These are phyloP conservation scores for Kryptolebias ocellatus DNA, from an alignment of 2,797 vertebrate species.

Conservation along the genomic window DNA sequence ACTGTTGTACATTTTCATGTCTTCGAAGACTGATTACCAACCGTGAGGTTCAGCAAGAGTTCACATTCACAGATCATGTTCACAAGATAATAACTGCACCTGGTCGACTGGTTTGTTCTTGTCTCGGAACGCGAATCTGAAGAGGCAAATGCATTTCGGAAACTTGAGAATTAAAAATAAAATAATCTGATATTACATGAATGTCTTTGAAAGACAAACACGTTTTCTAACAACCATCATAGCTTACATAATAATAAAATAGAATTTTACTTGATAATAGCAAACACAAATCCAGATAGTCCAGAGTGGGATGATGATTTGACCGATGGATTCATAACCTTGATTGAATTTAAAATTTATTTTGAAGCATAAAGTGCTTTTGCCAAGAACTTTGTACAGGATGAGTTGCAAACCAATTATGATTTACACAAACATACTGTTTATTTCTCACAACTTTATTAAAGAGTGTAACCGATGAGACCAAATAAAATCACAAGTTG, in stretches of 20 bases:
- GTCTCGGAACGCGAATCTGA: neutral
- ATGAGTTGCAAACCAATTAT: neutral
- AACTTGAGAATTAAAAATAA: conserved; percentile 34
- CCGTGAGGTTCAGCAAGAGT: conserved; percentile 26
- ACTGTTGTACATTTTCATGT: neutral
- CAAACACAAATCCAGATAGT: neutral
- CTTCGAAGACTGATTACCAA: neutral
- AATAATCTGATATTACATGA: conserved; percentile 1
- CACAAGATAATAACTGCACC: conserved; percentile 5
- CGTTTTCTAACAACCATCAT: neutral
- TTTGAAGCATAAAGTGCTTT: neutral
- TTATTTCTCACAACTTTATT: neutral
- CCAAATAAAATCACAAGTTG: neutral
- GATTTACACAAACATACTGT: neutral
- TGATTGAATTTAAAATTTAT: no score
- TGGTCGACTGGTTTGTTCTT: conserved; percentile 20
- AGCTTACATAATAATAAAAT: neutral
- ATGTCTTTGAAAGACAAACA: neutral
- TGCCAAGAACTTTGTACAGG: neutral
- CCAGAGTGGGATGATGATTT: neutral
- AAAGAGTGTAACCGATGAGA: conserved; percentile 7
- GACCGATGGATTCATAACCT: neutral
- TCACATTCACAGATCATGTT: neutral
- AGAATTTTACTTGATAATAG: neutral
- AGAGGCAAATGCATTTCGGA: conserved; percentile 8